Base-by-base conservation (phyloP, 2,888 invertebrate species). In the Calliphora vomitoria region DNA sequence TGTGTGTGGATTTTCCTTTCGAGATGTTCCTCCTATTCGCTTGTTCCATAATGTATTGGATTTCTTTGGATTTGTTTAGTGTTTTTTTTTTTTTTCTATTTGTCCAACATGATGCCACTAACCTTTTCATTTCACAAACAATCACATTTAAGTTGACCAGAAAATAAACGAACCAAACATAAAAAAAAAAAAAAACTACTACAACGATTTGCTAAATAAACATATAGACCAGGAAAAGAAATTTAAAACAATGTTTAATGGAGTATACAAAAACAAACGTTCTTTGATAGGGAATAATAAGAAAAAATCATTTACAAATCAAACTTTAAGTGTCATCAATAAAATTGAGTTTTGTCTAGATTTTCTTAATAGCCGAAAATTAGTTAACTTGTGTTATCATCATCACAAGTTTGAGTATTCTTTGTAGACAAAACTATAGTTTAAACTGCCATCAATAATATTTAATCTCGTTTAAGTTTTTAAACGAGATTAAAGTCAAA, bases 101-200 rank as follows among this genome's bases (percentile, higher is more conserved):
- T 20, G 58, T 15, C 8, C 64, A 64, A 41, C 55, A 72, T 72
- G 55, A 55, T 72, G 71, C 55, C 71, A 72, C 53, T 72, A 72
- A 72, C 71, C 71, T 72, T 72, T 72, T 72, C 55, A 35, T 64
- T 62, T 47, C 62, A 62, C 75, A 75, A 47, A 75, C 35, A 76
- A 64, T 79, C 66, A 72, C 55, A 79, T 71, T 60, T 35, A n/a
- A 74, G 38, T 41, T 58, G 79, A 68, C 58, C 35, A 79, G 50
- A 85, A 68, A 47, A 47, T 44, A 80, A 80, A 60, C 71, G 53
- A 66, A 75, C 25, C n/a, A 18, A 18, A 47, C 20, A 55, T n/a
- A 3, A 60, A 80, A 74, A 47, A 50, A 64, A 53, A 41, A 15
- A 64, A 44, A 68, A 53, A 66, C 35, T 20, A 72, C 69, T 50